Base-by-base conservation (phyloP, 2,113 vertebrate species). In the Urocynchramus pylzowi region DNA sequence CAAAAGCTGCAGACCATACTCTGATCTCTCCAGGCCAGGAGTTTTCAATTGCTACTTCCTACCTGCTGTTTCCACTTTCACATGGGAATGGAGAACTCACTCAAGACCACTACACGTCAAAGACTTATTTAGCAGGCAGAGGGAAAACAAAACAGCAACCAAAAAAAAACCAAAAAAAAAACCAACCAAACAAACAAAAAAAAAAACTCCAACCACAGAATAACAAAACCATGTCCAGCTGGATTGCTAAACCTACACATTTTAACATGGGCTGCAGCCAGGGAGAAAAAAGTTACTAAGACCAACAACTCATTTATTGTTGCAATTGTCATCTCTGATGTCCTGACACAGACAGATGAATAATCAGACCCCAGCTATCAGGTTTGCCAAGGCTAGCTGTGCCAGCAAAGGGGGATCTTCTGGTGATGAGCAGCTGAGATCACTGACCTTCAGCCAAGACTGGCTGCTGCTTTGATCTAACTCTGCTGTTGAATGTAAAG, bases 11-110 rank as follows among this genome's bases (percentile, higher is more conserved):
- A 77, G 68, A 84, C 42, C 63, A 27, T 19, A 54, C 35, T 92
- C 78, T 82, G 69, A 91, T 90, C 61, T 91, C 79, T 85, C 68
- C 76, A 90, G 84, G 64, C 90, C 84, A 92, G 60, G 14, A 95
- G 39, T 33, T 69, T 89, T 80, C 30, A 5, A 64, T 65, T 90
- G 37, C 52, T 83, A 4, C 21, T 93, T 92, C 52, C 64, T 71
- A 60, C 37, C 33, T 27, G 23, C 73, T 87, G 65, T 65, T 95
- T 52, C 69, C 76, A 44, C 33, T 78, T 94, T 65, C 79, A 87
- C n/a, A 8, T 8, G 52, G 42, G 50, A 69, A 70, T 14, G 30
- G 82, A 45, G 19, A 81, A 28, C 13, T 84, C 42, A 20, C 14
- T 80, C 19, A 67, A 74, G 52, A 90, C 7, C 8, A 30, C 18